phyloP scores from a whole-genome alignment of 2,113 vertebrate genomes.

The Cariama cristata region DNA sequence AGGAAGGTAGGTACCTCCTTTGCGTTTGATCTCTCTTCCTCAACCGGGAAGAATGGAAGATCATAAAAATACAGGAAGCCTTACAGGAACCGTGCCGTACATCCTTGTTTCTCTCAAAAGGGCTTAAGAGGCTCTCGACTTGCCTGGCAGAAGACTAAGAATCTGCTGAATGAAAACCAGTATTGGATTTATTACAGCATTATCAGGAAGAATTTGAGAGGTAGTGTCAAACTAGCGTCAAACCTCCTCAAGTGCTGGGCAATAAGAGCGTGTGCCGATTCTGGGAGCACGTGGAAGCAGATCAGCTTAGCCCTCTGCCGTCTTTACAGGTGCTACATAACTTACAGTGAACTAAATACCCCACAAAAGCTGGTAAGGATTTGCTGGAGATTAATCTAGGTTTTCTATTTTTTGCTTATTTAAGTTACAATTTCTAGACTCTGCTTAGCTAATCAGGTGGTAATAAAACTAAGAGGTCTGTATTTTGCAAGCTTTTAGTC shows the following conservation, averaged over 20 bases:
- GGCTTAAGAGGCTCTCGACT: background rate
- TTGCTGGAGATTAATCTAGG: background rate
- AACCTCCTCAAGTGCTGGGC: background rate
- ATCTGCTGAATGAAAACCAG: background rate
- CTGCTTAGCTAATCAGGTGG: slow-evolving; percentile 5
- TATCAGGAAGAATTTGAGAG: background rate
- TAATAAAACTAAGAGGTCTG: background rate
- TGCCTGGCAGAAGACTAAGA: background rate
- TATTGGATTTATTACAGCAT: background rate
- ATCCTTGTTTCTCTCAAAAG: background rate
- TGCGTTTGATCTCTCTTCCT: background rate
- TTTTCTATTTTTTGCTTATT: background rate
- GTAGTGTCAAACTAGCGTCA: background rate
- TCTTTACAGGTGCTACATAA: background rate
- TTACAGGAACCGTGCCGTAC: fast-evolving
- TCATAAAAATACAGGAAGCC: background rate
- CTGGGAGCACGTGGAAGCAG: background rate
- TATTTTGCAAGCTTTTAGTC: slow-evolving; percentile 12
- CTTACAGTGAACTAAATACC: background rate
- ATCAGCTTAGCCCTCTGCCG: background rate
- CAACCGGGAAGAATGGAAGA: background rate
- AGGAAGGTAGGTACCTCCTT: background rate
- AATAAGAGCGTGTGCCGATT: background rate
- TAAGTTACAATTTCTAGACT: background rate
- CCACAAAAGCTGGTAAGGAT: background rate